Percentiles rank a stretch among this genome's conserved stretches.
Evolutionary conservation across 2,888 invertebrate genomes (phyloP).

Genomic region (Ecdyonurus torrentis): DNA sequence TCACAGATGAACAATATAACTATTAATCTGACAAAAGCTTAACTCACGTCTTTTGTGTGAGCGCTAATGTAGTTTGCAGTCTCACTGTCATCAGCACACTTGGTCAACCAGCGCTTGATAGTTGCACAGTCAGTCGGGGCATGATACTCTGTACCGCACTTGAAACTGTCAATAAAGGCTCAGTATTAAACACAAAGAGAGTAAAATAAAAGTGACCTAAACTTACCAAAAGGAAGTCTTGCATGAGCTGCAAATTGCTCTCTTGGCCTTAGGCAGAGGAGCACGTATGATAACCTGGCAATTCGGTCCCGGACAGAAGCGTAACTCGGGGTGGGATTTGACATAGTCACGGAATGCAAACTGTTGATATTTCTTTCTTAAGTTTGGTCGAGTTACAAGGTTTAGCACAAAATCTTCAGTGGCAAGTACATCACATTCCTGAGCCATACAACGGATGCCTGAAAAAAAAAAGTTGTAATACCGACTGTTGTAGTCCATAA

Average conservation of each 20-base stretch:
- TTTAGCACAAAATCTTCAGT: slow-evolving; percentile 91
- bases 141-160: slow-evolving; percentile 94
- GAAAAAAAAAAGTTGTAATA: slow-evolving; percentile 28
- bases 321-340: slow-evolving; percentile 73
- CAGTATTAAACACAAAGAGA: not conserved
- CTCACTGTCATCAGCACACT: slow-evolving; percentile 99
- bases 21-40: not conserved
- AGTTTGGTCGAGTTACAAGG: slow-evolving; percentile 60
- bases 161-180: too few relatives aligned
- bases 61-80: slow-evolving; percentile 99
- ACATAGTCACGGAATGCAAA: slow-evolving; percentile 95
- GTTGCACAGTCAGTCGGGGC: slow-evolving; percentile 94
- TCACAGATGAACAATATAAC: not conserved
- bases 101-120: slow-evolving; percentile 96
- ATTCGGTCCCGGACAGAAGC: slow-evolving; percentile 93
- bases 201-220: slow-evolving; percentile 13
- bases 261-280: slow-evolving; percentile 62
- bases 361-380: slow-evolving; percentile 86
- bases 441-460: slow-evolving; percentile 95
- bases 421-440: slow-evolving; percentile 82
- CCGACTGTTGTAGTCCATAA: too few relatives aligned
- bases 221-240: slow-evolving; percentile 75
- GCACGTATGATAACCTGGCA: slow-evolving; percentile 81
- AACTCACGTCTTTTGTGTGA: slow-evolving; percentile 73
- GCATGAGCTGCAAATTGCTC: slow-evolving; percentile 77